phyloP scores from a whole-genome alignment of 2,113 vertebrate genomes.

The Tragelaphus strepsiceros region DNA sequence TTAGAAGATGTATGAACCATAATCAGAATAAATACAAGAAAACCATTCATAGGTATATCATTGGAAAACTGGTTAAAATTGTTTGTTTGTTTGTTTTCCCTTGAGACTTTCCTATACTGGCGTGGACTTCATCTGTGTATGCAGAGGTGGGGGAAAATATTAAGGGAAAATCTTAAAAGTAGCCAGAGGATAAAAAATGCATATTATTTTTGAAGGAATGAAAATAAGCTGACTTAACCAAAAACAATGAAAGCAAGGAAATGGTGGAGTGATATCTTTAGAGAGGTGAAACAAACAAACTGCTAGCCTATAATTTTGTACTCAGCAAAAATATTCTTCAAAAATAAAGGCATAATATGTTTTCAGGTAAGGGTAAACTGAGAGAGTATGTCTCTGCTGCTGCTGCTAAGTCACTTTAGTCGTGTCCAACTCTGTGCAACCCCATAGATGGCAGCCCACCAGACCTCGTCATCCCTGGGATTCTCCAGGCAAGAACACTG shows the following conservation, averaged over 20 bases:
- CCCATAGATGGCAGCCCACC: no score
- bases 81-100: not conserved
- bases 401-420: no score
- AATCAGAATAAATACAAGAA: not conserved
- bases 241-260: not conserved
- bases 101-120: not conserved
- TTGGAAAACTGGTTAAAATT: not conserved
- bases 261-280: not conserved
- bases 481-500: no score
- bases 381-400: not conserved
- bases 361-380: not conserved
- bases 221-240: not conserved
- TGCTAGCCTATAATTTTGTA: not conserved
- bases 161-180: not conserved
- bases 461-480: no score
- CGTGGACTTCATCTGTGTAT: not conserved
- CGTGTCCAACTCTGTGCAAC: no score
- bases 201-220: not conserved
- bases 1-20: not conserved
- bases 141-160: not conserved
- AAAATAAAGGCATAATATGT: not conserved
- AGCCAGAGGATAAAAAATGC: not conserved
- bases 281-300: not conserved
- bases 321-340: not conserved
- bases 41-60: not conserved